Conservation (phyloP, 1,140 invertebrate species). For the Nixonia krombeini region DNA sequence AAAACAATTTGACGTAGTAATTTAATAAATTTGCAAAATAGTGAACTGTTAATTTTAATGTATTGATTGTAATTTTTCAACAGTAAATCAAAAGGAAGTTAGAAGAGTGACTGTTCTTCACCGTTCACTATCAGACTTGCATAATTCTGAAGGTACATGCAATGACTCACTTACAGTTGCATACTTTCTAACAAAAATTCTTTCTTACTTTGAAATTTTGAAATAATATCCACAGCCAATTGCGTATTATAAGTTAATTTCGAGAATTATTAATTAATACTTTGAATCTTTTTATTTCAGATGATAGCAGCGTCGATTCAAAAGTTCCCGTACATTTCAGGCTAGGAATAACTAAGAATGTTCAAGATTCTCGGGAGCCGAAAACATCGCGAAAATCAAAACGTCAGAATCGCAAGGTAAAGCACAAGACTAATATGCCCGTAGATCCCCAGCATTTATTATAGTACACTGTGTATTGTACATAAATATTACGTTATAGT, state of each 20-base stretch:
- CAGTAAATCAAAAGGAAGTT: conserved; percentile 59
- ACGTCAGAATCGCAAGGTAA: conserved; percentile 63
- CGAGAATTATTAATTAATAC: no score
- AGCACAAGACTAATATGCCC: conserved; percentile 59
- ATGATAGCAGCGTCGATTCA: conserved; percentile 53
- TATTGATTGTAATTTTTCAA: no score
- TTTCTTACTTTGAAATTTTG: no score
- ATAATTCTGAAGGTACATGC: conserved; percentile 59
- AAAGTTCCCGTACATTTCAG: conserved; percentile 59
- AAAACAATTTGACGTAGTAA: no score
- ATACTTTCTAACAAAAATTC: no score
- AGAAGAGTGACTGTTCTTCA: conserved; percentile 63
- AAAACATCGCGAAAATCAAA: conserved; percentile 60
- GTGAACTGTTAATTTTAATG: no score
- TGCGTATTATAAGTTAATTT: no score
- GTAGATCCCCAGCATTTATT: conserved; percentile 50
- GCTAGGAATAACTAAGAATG: conserved; percentile 55
- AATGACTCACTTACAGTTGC: background rate
- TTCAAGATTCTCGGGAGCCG: conserved; percentile 55
- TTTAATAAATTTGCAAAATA: no score
- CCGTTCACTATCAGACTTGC: conserved; percentile 55
- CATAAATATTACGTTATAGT: conserved; percentile 1
- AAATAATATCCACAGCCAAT: no score
- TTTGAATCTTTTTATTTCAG: conserved; percentile 38
- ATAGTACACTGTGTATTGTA: conserved; percentile 39